Conservation (phyloP, 2,113 vertebrate species). For the Halcyon malimbica region DNA sequence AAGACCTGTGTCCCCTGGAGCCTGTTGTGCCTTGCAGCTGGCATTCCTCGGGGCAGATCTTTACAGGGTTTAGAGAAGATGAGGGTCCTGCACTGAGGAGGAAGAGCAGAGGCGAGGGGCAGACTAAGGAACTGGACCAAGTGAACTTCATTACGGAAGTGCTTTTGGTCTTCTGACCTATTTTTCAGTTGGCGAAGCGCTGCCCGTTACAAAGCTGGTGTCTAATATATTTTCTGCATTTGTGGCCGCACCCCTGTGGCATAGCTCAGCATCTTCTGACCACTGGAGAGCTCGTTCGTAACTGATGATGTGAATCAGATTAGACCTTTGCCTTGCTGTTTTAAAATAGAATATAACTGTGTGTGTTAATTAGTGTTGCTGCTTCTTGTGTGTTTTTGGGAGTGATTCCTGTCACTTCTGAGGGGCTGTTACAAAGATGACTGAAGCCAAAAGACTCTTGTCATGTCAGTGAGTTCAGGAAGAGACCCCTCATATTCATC, state of each 20-base stretch:
- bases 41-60: background rate
- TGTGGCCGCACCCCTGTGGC: background rate
- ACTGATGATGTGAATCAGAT: background rate
- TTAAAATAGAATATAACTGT: background rate
- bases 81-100: background rate
- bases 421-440: background rate
- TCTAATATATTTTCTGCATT: background rate
- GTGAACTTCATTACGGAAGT: background rate
- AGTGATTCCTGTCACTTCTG: background rate
- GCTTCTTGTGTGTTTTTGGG: background rate
- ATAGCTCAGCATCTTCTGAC: background rate
- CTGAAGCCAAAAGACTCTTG: background rate
- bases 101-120: background rate
- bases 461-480: background rate
- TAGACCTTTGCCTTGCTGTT: background rate
- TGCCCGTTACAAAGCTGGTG: background rate
- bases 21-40: background rate
- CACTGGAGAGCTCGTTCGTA: background rate
- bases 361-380: background rate
- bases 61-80: background rate
- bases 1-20: background rate
- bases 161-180: background rate
- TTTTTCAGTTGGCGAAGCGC: background rate
- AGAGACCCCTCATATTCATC: background rate
- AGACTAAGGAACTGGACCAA: background rate